Conservation (phyloP, 1,140 invertebrate genomes). For the Eufriesea mexicana region DNA sequence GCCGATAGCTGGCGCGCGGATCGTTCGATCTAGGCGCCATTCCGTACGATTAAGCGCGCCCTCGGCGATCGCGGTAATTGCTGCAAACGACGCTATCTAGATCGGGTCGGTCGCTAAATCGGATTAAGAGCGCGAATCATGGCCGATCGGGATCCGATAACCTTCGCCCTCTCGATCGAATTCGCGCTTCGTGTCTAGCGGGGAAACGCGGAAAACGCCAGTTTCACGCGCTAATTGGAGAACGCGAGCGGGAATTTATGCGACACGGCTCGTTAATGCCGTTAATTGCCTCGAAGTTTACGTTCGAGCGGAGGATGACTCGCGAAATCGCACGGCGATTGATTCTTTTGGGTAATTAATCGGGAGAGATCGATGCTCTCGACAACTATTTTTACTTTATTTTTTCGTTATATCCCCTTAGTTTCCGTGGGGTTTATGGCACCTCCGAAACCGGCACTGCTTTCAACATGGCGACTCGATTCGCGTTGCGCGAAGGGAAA, state of each 20-base stretch:
- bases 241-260: constrained; percentile 11
- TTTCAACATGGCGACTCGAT: too few species aligned
- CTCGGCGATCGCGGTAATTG: constrained; percentile 26
- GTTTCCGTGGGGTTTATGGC: neutral
- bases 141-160: constrained; percentile 11
- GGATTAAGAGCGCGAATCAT: constrained; percentile 30
- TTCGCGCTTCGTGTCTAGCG: neutral
- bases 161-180: neutral
- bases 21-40: neutral
- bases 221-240: constrained; percentile 13
- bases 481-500: too few species aligned
- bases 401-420: neutral
- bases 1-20: neutral
- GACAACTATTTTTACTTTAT: neutral
- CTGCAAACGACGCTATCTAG: constrained; percentile 30
- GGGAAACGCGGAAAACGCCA: neutral
- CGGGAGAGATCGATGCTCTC: neutral
- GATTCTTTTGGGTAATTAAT: constrained; percentile 11
- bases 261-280: constrained; percentile 29
- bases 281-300: constrained; percentile 15
- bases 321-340: neutral
- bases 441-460: too few species aligned
- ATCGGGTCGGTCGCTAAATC: constrained; percentile 19
- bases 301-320: neutral
- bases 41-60: constrained; percentile 36